Evolutionary conservation across 2,888 invertebrate species (phyloP), one percentile per base, ranked within the genome.

Genomic region (Orthosia incerta): DNA sequence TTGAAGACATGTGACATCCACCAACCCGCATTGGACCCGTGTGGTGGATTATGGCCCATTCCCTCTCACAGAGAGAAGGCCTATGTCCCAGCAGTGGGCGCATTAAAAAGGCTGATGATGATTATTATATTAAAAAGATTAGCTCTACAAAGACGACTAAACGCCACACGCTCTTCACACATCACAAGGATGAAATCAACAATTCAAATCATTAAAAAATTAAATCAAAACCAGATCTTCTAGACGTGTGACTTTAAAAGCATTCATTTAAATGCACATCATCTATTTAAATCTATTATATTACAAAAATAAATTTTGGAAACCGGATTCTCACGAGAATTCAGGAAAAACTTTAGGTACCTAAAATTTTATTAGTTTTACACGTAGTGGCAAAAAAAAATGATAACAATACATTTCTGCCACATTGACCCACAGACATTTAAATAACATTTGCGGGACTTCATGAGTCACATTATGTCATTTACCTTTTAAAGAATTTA

Each of bases 391-490:
- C 3, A 66, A 80, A 70, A 67, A n/a, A 68, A 26, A 53, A 2
- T 48, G 39, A 65, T 55, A 68, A 59, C 26, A 67, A 57, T 60
- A 71, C 18, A 66, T 55, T 39, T 63, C 69, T 66, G 63, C 70
- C 66, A 71, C 50, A 78, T 48, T 88, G 84, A 87, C 87, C 84
- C 71, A 88, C 4, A 84, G 79, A 86, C 60, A 77, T 83, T 80
- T 72, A 4, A 78, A 56, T 61, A 63, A 9, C 60, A 76, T 76
- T 83, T 82, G 82, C 86, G 84, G 86, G 71, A 86, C 12, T 71
- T 57, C 20, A 48, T 89, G 88, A 89, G 23, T 88, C 88, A 89
- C 57, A 39, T 69, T 77, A 80, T 71, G 79, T 86, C 80, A 86
- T 83, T 83, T 86, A 79, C 79, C 84, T 86, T 83, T 74, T 71